These are phyloP conservation scores for Pocota personata DNA, from an alignment of 2,888 invertebrate genomes.

Conservation along the genomic window DNA sequence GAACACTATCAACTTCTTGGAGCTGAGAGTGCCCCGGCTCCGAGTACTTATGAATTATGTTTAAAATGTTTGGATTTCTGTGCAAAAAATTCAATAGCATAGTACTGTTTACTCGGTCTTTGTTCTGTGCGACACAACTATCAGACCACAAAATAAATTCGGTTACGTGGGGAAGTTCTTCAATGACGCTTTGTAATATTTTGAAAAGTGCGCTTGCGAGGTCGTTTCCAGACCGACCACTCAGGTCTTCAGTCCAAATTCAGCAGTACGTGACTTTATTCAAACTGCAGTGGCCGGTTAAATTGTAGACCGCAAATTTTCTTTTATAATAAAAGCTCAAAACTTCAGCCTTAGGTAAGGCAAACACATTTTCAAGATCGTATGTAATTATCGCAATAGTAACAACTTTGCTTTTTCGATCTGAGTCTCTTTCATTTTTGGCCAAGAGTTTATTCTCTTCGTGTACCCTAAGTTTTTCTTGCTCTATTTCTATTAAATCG, in stretches of 20 bases:
- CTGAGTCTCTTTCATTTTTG: background rate
- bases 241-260: slow-evolving; percentile 6
- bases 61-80: slow-evolving; percentile 26
- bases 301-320: slow-evolving; percentile 29
- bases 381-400: background rate
- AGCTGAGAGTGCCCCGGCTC: slow-evolving; percentile 29
- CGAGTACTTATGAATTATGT: slow-evolving; percentile 36
- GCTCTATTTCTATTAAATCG: slow-evolving; percentile 3
- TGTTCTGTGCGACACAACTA: slow-evolving; percentile 31
- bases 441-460: background rate
- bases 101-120: slow-evolving; percentile 19
- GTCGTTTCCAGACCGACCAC: slow-evolving; percentile 29
- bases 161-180: slow-evolving; percentile 12
- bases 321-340: slow-evolving; percentile 21
- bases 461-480: background rate
- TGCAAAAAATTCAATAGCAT: slow-evolving; percentile 15
- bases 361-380: slow-evolving; percentile 5
- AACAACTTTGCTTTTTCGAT: background rate
- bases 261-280: slow-evolving; percentile 28
- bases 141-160: slow-evolving; percentile 32
- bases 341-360: background rate
- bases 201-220: slow-evolving; percentile 30
- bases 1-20: slow-evolving; percentile 39
- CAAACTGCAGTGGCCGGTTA: slow-evolving; percentile 30
- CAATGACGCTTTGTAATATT: slow-evolving; percentile 34